Conservation (phyloP, 2,888 invertebrate species). For the Scaptomyza parva region DNA sequence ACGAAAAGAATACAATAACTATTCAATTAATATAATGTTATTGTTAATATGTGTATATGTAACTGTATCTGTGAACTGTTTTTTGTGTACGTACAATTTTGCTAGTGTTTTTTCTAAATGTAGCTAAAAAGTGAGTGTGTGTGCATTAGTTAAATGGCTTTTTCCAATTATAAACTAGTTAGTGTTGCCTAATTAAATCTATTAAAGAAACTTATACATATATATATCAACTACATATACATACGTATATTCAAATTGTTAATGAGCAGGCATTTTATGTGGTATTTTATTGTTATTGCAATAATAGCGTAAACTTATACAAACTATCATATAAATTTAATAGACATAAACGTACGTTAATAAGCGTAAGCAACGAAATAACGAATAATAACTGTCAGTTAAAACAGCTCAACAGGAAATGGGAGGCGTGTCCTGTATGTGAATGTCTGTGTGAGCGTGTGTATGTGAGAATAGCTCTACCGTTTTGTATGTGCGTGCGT, state of each 20-base stretch:
- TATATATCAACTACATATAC: conserved; percentile 9
- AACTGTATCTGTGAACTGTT: conserved; percentile 34
- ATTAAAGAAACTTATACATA: conserved; percentile 23
- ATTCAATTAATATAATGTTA: conserved; percentile 27
- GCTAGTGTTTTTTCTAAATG: conserved; percentile 41
- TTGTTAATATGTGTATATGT: conserved; percentile 2
- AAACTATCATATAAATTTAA: conserved; percentile 12
- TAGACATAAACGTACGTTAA: conserved; percentile 27
- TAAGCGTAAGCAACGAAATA: conserved; percentile 11
- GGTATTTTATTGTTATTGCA: conserved; percentile 48
- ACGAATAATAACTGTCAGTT: conserved; percentile 35
- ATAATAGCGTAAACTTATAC: conserved; percentile 28
- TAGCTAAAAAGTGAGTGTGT: conserved; percentile 49
- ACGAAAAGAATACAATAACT: conserved; percentile 18
- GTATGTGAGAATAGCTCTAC: conserved; percentile 9
- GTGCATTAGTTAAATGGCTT: conserved; percentile 46
- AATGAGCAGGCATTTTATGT: conserved; percentile 57
- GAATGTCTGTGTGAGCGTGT: conserved; percentile 3
- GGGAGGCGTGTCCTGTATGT: conserved; percentile 39
- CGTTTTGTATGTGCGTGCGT: conserved; percentile 13
- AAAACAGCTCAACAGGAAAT: conserved; percentile 22
- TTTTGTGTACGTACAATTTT: conserved; percentile 34
- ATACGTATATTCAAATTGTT: conserved; percentile 20
- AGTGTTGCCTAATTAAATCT: conserved; percentile 63
- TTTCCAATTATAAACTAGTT: conserved; percentile 60